phyloP scores from a whole-genome alignment of 2,797 vertebrate species.

The Garrulus glandarius region DNA sequence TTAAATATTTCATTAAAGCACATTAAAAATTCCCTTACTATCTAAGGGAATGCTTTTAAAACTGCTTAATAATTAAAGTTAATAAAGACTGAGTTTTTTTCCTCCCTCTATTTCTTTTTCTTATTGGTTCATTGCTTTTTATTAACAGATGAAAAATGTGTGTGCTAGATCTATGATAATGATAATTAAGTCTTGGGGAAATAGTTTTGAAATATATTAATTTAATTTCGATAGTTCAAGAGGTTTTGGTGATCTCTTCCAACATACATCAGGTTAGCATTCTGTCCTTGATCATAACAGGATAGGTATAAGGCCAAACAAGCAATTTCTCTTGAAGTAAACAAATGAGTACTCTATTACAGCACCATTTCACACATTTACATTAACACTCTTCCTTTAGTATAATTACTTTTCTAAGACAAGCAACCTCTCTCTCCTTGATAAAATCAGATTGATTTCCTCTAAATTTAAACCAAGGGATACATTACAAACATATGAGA shows the following conservation, averaged over 20 bases:
- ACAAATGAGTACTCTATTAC: neutral
- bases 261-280: neutral
- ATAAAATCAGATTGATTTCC: neutral
- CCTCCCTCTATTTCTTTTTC: neutral
- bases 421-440: neutral
- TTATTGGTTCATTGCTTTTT: neutral
- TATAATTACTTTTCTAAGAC: neutral
- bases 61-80: slow-evolving; percentile 10
- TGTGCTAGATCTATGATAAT: neutral
- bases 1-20: slow-evolving; percentile 48
- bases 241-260: neutral
- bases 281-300: neutral
- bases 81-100: neutral
- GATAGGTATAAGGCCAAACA: neutral
- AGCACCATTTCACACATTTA: neutral
- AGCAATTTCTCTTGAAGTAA: neutral
- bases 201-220: neutral
- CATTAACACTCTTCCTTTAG: neutral
- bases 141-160: neutral
- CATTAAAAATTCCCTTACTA: neutral
- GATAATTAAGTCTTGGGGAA: neutral
- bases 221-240: neutral
- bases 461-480: neutral
- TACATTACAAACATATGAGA: neutral
- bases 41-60: neutral